Percentiles rank a stretch among this genome's conserved stretches.
Conservation (phyloP, 2,797 vertebrate genomes). For the Jordanella pulchra region DNA sequence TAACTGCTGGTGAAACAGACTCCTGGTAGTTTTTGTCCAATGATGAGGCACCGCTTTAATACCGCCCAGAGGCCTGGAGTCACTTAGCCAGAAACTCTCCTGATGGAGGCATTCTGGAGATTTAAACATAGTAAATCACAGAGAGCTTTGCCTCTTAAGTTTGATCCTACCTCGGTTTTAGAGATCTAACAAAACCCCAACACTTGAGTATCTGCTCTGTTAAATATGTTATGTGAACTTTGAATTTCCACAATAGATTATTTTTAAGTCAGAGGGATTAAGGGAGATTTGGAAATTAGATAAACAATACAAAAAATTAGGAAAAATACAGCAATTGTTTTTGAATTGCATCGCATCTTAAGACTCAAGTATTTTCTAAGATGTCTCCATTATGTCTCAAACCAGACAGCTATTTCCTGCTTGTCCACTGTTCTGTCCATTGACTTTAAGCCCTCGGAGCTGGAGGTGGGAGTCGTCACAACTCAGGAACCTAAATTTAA, state of each 20-base stretch:
- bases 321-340: background rate
- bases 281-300: background rate
- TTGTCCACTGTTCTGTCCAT: constrained; percentile 91
- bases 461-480: constrained; percentile 91
- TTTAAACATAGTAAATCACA: background rate
- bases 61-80: no score
- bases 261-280: background rate
- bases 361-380: background rate
- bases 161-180: background rate
- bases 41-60: background rate
- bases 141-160: background rate
- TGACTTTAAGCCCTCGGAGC: constrained; percentile 93
- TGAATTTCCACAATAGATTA: background rate
- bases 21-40: background rate
- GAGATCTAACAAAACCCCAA: background rate
- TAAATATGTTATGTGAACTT: background rate
- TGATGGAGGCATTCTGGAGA: no score
- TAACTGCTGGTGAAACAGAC: background rate
- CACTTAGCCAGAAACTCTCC: no score
- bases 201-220: background rate
- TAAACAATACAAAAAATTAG: background rate
- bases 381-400: constrained; percentile 1
- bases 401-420: constrained; percentile 90
- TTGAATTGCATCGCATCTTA: background rate
- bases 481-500: constrained; percentile 89